These are phyloP conservation scores for Synodontis membranacea DNA, from an alignment of 2,113 vertebrate genomes.

Conservation along the genomic window DNA sequence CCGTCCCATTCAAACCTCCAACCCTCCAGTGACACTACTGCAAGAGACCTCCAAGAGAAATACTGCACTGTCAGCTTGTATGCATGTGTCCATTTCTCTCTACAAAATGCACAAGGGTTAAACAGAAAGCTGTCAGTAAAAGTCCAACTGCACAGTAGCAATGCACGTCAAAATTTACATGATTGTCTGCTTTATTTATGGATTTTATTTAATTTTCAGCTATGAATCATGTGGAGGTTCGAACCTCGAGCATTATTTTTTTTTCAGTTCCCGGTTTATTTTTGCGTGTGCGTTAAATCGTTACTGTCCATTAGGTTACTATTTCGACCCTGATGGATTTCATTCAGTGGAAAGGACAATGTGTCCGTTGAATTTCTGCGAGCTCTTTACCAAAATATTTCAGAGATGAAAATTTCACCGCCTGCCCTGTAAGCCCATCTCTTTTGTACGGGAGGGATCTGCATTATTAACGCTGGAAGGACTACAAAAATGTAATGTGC, in stretches of 20 bases:
- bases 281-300: constrained; percentile 30
- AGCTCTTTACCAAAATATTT: constrained; percentile 42
- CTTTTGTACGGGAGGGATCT: constrained; percentile 41
- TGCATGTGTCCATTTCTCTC: constrained; percentile 31
- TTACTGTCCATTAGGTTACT: constrained; percentile 36
- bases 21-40: constrained; percentile 33
- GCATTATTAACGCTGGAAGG: constrained; percentile 30
- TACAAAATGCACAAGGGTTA: constrained; percentile 30
- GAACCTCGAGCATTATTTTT: constrained; percentile 46
- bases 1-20: constrained; percentile 55
- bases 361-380: constrained; percentile 31
- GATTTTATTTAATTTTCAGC: neutral
- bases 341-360: constrained; percentile 41
- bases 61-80: constrained; percentile 34
- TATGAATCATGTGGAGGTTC: constrained; percentile 28
- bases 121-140: too few species aligned
- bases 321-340: constrained; percentile 45
- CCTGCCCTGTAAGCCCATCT: constrained; percentile 41
- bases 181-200: constrained; percentile 6
- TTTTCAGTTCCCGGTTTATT: constrained; percentile 23
- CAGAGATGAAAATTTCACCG: constrained; percentile 48
- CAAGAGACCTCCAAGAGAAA: constrained; percentile 57
- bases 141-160: constrained; percentile 14
- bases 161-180: neutral
- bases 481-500: constrained; percentile 45